Base-by-base conservation (phyloP, 2,888 invertebrate genomes). In the Anodontia alba region DNA sequence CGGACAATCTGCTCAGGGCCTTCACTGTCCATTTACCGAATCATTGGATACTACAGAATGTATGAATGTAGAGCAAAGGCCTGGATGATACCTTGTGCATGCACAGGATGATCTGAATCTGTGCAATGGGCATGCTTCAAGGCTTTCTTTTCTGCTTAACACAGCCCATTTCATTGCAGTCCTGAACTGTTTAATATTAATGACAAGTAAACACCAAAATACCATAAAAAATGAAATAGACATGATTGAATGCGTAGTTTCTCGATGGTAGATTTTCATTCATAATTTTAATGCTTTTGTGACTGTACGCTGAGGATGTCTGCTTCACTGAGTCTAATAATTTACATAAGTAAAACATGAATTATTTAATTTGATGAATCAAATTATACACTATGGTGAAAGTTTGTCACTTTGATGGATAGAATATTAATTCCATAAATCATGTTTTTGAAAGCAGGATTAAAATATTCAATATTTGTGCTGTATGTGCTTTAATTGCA, bases 311-410 rank as follows among this genome's bases (percentile, higher is more conserved):
- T 23, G 33, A 67, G 74, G 74, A 74, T 74, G 23, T 74, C 31
- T 23, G 74, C 74, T 33, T 74, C 74, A 74, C 31, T 51, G 57
- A n/a, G 3, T 73, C 20, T 23, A 29, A 73, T 66, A 29, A 67
- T 67, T 42, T 74, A 74, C 74, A 74, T 67, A 31, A 54, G 38
- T 73, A 54, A 67, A 46, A 33, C 51, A 67, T 36, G 29, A n/a
- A 42, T 67, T 66, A 46, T 54, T 49, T 74, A 67, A 74, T 67
- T 57, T 46, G 57, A 23, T 74, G 49, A 67, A 74, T 74, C 74
- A 74, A 74, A 49, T 49, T 67, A 67, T 42, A 46, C n/a, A 33
- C 7, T 7, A 74, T 67, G 31, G 31, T 23, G 29, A 73, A 46
- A n/a, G 20, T 23, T 15, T 67, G 67, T 49, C 31, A 46, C 1